Evolutionary conservation across 2,888 invertebrate genomes (phyloP).

Genomic region (Maniola hyperantus): DNA sequence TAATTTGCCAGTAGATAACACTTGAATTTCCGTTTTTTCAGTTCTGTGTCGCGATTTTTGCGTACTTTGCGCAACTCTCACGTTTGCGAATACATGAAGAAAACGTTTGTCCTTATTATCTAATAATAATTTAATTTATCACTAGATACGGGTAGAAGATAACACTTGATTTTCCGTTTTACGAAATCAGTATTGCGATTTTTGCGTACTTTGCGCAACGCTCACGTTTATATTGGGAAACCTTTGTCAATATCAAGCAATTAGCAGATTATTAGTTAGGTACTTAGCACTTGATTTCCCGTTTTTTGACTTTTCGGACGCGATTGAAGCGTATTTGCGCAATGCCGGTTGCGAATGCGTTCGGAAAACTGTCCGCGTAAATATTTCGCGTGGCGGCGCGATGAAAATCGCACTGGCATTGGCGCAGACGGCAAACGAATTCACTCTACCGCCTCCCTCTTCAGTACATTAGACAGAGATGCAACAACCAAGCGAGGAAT

Average conservation of each 20-base stretch:
- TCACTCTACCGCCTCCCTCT: slow-evolving; percentile 61
- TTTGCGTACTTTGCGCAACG: too few species aligned
- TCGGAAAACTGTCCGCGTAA: slow-evolving; percentile 57
- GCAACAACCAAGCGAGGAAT: slow-evolving; percentile 78
- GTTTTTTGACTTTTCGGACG: slow-evolving; percentile 15
- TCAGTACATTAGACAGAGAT: slow-evolving; percentile 64
- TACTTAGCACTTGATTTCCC: too few species aligned
- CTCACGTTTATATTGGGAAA: too few species aligned
- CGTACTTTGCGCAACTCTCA: slow-evolving; percentile 9
- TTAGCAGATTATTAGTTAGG: too few species aligned
- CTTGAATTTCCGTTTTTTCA: not conserved
- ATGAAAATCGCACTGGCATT: slow-evolving; percentile 79
- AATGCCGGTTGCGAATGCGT: slow-evolving; percentile 40
- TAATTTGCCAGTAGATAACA: not conserved
- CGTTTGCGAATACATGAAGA: slow-evolving; percentile 8
- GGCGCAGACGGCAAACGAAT: slow-evolving; percentile 66
- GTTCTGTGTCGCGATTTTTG: not conserved
- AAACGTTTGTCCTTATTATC: too few species aligned
- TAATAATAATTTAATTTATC: too few species aligned
- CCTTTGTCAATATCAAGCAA: too few species aligned
- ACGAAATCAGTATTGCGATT: too few species aligned
- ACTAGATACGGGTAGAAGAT: too few species aligned
- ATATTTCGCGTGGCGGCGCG: slow-evolving; percentile 77
- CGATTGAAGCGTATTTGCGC: slow-evolving; percentile 28
- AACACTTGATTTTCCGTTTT: too few species aligned